phyloP scores from a whole-genome alignment of 2,888 invertebrate species.

The Caenorhabditis wallacei region DNA sequence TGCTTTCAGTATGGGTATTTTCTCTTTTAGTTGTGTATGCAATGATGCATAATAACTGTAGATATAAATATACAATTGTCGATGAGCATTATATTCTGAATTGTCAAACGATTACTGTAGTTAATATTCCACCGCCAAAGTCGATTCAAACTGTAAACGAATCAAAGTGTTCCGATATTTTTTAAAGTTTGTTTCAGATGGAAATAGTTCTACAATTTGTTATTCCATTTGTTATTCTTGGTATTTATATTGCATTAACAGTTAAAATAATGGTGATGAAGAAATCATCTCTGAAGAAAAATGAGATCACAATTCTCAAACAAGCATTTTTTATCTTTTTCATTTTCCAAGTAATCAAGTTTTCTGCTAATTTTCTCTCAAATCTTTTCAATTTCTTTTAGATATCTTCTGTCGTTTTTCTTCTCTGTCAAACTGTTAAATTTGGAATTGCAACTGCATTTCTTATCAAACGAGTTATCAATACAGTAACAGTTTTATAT shows the following conservation, averaged over 20 bases:
- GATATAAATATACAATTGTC: conserved; percentile 27
- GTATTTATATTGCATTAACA: conserved; percentile 46
- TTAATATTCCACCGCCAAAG: conserved; percentile 35
- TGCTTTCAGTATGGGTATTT: conserved; percentile 11
- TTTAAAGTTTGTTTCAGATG: conserved; percentile 37
- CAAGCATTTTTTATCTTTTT: conserved; percentile 47
- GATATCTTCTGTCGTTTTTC: conserved; percentile 55
- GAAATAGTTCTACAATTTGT: conserved; percentile 41
- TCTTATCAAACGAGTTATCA: conserved; percentile 58
- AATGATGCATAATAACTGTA: conserved; percentile 37
- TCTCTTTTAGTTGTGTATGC: conserved; percentile 11
- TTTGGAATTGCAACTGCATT: conserved; percentile 48
- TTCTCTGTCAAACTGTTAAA: conserved; percentile 52
- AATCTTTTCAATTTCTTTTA: conserved; percentile 34
- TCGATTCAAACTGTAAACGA: conserved; percentile 18
- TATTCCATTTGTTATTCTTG: conserved; percentile 32
- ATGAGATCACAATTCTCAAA: conserved; percentile 56
- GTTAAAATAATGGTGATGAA: conserved; percentile 42
- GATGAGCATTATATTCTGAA: conserved; percentile 35
- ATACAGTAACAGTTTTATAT: conserved; percentile 42
- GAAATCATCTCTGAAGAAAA: conserved; percentile 28
- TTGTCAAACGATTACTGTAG: conserved; percentile 20
- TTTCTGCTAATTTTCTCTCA: neutral
- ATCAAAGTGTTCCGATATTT: no score
- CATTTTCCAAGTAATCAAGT: conserved; percentile 52